Conservation (phyloP, 35 echinoderm and acorn worm species). For the Ptychodera flava region DNA sequence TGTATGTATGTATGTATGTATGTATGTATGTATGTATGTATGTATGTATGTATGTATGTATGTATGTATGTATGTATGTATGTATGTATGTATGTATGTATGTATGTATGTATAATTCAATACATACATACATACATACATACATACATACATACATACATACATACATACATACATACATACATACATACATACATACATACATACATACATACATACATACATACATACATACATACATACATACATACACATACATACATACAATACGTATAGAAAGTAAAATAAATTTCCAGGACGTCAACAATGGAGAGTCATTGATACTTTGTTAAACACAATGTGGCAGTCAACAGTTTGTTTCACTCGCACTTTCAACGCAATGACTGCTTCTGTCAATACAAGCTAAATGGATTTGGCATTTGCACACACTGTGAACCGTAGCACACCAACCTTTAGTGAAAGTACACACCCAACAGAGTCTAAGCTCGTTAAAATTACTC, state of each 20-base stretch:
- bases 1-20: not conserved
- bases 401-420: too few relatives aligned
- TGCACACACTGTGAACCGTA: too few relatives aligned
- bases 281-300: too few relatives aligned
- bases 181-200: not conserved
- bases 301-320: too few relatives aligned
- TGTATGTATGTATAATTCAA: not conserved
- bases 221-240: not conserved
- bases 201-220: not conserved
- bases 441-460: too few relatives aligned
- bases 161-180: constrained; percentile 2
- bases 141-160: constrained; percentile 2
- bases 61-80: constrained; percentile 2
- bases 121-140: not conserved
- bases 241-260: not conserved
- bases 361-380: too few relatives aligned
- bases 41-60: constrained; percentile 2
- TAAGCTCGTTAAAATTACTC: too few relatives aligned
- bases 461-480: too few relatives aligned
- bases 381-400: too few relatives aligned
- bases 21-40: not conserved
- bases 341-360: too few relatives aligned
- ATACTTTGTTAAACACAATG: too few relatives aligned
- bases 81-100: constrained; percentile 2
- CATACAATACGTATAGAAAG: too few relatives aligned